phyloP scores from a whole-genome alignment of 1,140 invertebrate species.

The Drosophila persimilis region DNA sequence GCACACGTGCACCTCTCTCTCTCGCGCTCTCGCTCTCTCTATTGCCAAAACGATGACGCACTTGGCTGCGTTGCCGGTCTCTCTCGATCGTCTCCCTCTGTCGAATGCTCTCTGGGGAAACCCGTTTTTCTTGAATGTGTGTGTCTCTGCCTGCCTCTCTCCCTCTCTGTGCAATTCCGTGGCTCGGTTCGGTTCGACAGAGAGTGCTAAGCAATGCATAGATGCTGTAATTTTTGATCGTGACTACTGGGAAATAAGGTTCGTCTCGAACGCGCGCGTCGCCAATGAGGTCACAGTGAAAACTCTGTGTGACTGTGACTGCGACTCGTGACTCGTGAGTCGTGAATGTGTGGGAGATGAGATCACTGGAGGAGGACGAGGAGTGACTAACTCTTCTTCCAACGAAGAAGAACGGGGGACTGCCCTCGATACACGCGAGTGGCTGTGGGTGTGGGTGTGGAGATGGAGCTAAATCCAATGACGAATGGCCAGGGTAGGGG shows the following conservation, averaged over 20 bases:
- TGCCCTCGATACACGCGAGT: too few species aligned
- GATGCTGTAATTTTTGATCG: constrained; percentile 41
- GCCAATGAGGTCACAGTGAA: too few species aligned
- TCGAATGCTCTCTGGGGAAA: constrained; percentile 7
- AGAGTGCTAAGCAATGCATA: constrained; percentile 23
- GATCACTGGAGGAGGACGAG: constrained; percentile 4
- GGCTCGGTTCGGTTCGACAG: constrained; percentile 13
- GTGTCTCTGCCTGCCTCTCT: too few species aligned
- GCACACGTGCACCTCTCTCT: constrained; percentile 31
- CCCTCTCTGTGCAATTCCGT: constrained; percentile 19
- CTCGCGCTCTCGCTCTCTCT: constrained; percentile 1
- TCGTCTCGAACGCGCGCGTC: too few species aligned
- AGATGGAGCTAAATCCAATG: too few species aligned
- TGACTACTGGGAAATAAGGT: constrained; percentile 39
- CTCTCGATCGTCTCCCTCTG: neutral
- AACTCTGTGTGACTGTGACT: too few species aligned
- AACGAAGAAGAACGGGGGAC: too few species aligned
- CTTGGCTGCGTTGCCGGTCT: too few species aligned
- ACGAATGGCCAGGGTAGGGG: too few species aligned
- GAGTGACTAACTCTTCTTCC: constrained; percentile 1
- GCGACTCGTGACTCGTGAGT: neutral
- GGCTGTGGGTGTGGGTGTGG: too few species aligned
- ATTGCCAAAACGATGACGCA: neutral
- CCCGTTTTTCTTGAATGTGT: constrained; percentile 32
- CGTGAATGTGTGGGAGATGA: constrained; percentile 7